Evolutionary conservation across 2,113 vertebrate genomes (phyloP), one percentile per base, ranked within the genome.

Genomic region (Ptyas mucosa): DNA sequence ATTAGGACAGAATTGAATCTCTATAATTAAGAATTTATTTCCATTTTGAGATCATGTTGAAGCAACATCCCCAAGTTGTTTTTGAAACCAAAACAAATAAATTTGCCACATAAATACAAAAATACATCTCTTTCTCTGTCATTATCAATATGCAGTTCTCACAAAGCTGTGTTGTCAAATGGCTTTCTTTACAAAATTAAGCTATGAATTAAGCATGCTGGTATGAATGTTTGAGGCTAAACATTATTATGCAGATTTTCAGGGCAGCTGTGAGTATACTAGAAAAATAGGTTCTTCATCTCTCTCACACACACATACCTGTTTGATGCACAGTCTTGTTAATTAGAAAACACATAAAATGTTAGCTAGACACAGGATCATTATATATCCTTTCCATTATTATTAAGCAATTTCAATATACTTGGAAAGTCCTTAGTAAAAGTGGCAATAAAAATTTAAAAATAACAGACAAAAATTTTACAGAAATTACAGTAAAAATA

Each of bases 1-100:
- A 98, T 98, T 97, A 98, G 97, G 97, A 97, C 97, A 97, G 96
- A 97, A 96, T 95, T 92, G 95, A 98, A 97, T 96, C 95, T 96
- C 95, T 95, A 95, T 97, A 98, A 97, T 97, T 97, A 97, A 96
- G 93, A 95, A 97, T 96, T 97, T 97, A 96, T 97, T 96, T 97
- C 97, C 95, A 96, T 96, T 95, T 95, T 92, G 97, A 97, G 96
- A 98, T 98, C 92, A 95, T 96, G 97, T 97, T 94, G 95, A 97
- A 98, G 97, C 94, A 97, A 96, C 96, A 97, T 97, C 96, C 97
- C 95, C 18, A 96, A 98, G 97, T 97, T 96, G 95, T 94, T 93
- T 64, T 81, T 86, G 57, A 96, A 96, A 96, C 46, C 94, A 97
- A 96, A 93, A 96, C 94, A 95, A 95, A 96, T 95, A 96, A 96